Conservation (phyloP, 2,888 invertebrate species). For the Microplitis deprimator region DNA sequence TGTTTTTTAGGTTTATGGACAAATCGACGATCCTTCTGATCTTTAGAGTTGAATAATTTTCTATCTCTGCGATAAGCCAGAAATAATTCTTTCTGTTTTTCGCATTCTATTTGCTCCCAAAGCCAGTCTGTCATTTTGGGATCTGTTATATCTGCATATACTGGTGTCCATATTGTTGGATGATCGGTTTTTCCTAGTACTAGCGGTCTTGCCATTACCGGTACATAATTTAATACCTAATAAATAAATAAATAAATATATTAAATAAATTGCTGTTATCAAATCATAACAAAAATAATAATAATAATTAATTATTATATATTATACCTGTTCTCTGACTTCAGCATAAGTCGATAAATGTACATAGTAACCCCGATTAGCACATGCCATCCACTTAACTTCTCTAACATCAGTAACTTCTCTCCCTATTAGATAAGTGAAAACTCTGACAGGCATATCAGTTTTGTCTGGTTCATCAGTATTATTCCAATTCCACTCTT, state of each 20-base stretch:
- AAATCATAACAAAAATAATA: not conserved
- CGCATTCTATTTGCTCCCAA: constrained; percentile 88
- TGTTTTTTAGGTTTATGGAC: constrained; percentile 73
- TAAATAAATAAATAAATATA: not conserved
- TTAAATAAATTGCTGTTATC: not conserved
- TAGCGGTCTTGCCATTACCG: constrained; percentile 95
- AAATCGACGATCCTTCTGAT: constrained; percentile 78
- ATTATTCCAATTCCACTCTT: constrained; percentile 88
- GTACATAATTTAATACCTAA: constrained; percentile 89
- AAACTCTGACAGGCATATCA: constrained; percentile 90
- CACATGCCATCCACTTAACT: constrained; percentile 98
- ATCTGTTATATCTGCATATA: constrained; percentile 94
- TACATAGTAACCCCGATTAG: constrained; percentile 96
- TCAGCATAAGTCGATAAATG: constrained; percentile 97
- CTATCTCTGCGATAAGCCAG: constrained; percentile 78
- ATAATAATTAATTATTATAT: constrained; percentile 2
- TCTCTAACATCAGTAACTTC: constrained; percentile 90
- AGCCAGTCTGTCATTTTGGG: constrained; percentile 92
- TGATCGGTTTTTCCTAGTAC: constrained; percentile 88
- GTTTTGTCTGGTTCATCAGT: constrained; percentile 72
- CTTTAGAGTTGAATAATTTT: constrained; percentile 76
- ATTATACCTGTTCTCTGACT: constrained; percentile 90
- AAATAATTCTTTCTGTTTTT: constrained; percentile 84
- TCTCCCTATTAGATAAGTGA: constrained; percentile 97
- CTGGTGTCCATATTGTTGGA: constrained; percentile 97